Evolutionary conservation across 2,888 invertebrate genomes (phyloP), one percentile per base, ranked within the genome.

Genomic region (Parelbella ahira): DNA sequence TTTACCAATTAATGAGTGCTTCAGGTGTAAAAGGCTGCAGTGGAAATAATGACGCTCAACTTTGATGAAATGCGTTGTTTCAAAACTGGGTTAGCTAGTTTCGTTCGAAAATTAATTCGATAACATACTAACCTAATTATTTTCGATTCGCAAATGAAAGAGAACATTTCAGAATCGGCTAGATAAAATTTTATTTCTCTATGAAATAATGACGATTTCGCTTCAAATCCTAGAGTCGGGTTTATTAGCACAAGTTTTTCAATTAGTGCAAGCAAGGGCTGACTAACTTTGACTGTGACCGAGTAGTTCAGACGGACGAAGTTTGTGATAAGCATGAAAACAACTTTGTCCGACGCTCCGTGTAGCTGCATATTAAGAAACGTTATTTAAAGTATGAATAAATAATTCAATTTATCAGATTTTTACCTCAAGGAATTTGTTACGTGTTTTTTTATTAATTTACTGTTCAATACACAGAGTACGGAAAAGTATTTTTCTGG

Each of bases 231-330:
- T 15, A 13, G 7, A 34, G 15, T n/a, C 18, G 32, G 34, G 34
- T 42, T 42, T 42, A 42, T 42, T 42, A 42, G 28, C 28, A 42
- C 42, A 42, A 36, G 42, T 36, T 42, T 42, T 42, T 42, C 34
- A 34, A 42, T 42, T 42, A 42, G 28, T 29, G 34, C 34, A 15
- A 29, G 42, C 13, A 23, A 34, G 23, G 13, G 12, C 41, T 27
- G 34, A 15, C 23, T 27, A 42, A 42, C 34, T 42, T 42, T 28
- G 23, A 34, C 34, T 34, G 28, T 42, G 42, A 34, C 34, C 42
- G 34, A 23, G 42, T 34, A 27, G 21, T 28, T 15, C 30, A 39
- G 24, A 24, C 12, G 23, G 32, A 21, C 15, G 21, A 33, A 42
- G 30, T 36, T 43, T 30, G 36, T 19, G 19, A 30, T 36, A 43